phyloP scores from a whole-genome alignment of 2,113 vertebrate species.

The Acanthisitta chloris region DNA sequence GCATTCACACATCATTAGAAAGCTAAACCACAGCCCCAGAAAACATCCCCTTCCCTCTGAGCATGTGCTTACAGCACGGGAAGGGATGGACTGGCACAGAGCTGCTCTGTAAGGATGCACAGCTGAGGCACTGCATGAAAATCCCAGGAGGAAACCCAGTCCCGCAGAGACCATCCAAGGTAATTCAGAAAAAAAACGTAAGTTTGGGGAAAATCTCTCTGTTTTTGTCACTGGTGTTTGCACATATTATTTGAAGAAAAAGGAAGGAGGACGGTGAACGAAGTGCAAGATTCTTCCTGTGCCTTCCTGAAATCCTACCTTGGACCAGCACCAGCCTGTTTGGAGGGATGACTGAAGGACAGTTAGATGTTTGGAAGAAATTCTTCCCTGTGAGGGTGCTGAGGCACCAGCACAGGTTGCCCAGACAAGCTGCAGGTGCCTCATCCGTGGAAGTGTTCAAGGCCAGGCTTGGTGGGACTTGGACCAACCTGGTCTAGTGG shows the following conservation, averaged over 20 bases:
- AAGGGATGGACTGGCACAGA: not conserved
- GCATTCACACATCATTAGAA: not conserved
- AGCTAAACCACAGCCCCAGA: not conserved
- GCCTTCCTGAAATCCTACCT: not conserved
- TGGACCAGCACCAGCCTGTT: not conserved
- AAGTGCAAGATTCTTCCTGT: not conserved
- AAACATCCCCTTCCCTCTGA: not conserved
- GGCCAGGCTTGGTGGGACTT: not conserved
- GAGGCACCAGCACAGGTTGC: not conserved
- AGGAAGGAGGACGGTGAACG: not conserved
- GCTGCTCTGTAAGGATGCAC: not conserved
- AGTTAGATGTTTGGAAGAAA: not conserved
- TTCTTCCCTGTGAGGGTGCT: not conserved
- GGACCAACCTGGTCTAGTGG: rapidly evolving
- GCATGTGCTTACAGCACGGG: not conserved
- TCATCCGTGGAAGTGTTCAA: not conserved
- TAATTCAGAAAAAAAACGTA: not conserved
- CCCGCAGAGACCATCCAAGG: rapidly evolving
- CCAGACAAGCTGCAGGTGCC: not conserved
- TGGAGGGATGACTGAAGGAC: not conserved
- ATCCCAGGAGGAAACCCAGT: not conserved
- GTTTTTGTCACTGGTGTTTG: not conserved
- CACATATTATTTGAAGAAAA: not conserved
- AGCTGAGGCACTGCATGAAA: not conserved
- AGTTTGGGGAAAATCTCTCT: rapidly evolving